Base-by-base conservation (phyloP, 1,140 invertebrate genomes). In the Parapsyche elsis region DNA sequence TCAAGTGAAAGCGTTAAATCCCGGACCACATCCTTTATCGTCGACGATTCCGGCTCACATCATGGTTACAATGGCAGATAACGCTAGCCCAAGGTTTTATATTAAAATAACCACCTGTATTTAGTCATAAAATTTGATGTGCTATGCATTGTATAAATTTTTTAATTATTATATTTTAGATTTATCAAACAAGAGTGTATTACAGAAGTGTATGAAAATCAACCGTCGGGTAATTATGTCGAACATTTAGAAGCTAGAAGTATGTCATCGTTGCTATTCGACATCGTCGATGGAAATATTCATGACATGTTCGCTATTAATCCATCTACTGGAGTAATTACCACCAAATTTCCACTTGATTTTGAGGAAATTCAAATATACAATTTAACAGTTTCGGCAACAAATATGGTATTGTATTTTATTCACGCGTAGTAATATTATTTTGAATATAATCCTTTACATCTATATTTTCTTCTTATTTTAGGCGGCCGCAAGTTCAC, bases 201-300 rank as follows among this genome's bases (percentile, higher is more conserved):
- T 53, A 92, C 93, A 0, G 96, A 97, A 87, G 92, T 98, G 9
- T 93, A 92, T 81, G 97, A 99, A 88, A 96, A 97, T 86, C 92
- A 93, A 83, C 91, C 93, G 9, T 86, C 92, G 10, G 96, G 95
- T 5, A 93, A 93, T 9, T 93, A 93, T 86, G 93, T 98, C 7
- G 92, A 92, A 30, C 91, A 94, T 84, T 87, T 97, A 5, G 92
- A 94, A 85, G 95, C 95, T 0, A 90, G 93, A 57, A 94, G 94
- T 80, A 93, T 93, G 0, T 95, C 94, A 0, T 94, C 94, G 0
- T 87, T 96, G 19, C 92, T 94, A 83, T 98, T 95, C 88, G 93
- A 95, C 87, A 95, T 98, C 49, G 88, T 92, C n/a, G 88, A 90
- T 61, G 96, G 96, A 0, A 95, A 97, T 85, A 86, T 87, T 2